Conservation (phyloP, 1,140 invertebrate species). For the Xylocopa sonorina region DNA sequence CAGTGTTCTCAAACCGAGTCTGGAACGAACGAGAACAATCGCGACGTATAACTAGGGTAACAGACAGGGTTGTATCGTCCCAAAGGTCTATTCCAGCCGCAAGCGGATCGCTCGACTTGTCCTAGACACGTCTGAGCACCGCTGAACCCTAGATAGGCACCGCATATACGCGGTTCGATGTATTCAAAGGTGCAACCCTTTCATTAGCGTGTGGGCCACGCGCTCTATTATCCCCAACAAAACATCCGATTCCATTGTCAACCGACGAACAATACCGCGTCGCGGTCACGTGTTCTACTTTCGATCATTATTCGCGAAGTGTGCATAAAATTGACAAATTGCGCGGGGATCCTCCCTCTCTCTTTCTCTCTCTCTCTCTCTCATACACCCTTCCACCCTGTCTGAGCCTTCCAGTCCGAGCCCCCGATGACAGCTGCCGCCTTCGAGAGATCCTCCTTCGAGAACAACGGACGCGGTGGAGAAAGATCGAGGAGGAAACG, state of each 20-base stretch:
- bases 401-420: too few species aligned
- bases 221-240: slow-evolving; percentile 79
- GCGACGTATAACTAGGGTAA: too few species aligned
- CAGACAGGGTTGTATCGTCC: too few species aligned
- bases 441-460: slow-evolving; percentile 35
- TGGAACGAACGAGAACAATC: too few species aligned
- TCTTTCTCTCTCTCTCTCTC: not conserved
- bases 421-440: slow-evolving; percentile 54
- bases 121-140: slow-evolving; percentile 52
- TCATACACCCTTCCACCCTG: too few species aligned
- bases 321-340: slow-evolving; percentile 77
- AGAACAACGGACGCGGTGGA: not conserved
- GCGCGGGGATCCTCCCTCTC: slow-evolving; percentile 17
- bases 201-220: slow-evolving; percentile 81
- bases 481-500: slow-evolving; percentile 54
- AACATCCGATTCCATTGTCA: slow-evolving; percentile 81
- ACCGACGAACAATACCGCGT: slow-evolving; percentile 70
- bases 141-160: slow-evolving; percentile 59
- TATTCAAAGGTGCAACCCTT: slow-evolving; percentile 80
- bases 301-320: slow-evolving; percentile 77
- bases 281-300: slow-evolving; percentile 77
- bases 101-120: not conserved
- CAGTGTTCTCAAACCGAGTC: too few species aligned
- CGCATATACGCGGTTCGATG: slow-evolving; percentile 67
- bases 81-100: not conserved